Percentiles rank a stretch among this genome's conserved stretches.
Evolutionary conservation across 2,113 vertebrate genomes (phyloP).

Genomic region (Chloroceryle aenea): DNA sequence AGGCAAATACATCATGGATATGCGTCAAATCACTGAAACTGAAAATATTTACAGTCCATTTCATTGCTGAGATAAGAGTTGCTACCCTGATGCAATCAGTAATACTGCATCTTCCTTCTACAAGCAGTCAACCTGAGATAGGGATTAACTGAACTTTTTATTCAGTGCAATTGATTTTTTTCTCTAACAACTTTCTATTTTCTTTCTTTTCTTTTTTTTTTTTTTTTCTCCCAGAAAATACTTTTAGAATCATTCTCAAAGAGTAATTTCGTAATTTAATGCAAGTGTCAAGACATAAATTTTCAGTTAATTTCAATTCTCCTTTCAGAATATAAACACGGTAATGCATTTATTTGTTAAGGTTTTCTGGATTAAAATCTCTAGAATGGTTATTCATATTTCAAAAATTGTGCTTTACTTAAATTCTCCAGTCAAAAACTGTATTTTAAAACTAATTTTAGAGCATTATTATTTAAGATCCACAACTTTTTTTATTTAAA

Average conservation of each 20-base stretch:
- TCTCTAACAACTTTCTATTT: neutral
- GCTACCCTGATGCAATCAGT: neutral
- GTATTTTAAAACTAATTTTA: neutral
- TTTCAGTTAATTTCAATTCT: neutral
- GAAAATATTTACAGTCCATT: neutral
- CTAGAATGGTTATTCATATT: neutral
- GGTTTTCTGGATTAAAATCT: neutral
- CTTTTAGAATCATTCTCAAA: neutral
- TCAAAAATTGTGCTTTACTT: neutral
- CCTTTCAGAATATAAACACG: neutral
- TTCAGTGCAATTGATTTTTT: neutral
- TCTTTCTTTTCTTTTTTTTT: too few species aligned
- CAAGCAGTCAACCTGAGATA: neutral
- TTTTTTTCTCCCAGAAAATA: neutral
- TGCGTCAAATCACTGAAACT: neutral
- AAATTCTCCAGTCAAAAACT: neutral
- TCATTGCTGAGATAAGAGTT: neutral
- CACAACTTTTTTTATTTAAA: neutral
- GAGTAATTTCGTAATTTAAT: neutral
- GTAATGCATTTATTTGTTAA: neutral
- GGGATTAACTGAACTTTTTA: neutral
- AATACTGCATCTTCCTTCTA: neutral
- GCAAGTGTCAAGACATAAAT: neutral
- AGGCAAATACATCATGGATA: neutral
- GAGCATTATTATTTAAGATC: neutral